Base-by-base conservation (phyloP, 1,140 invertebrate species). In the Procambarus virginalis region DNA sequence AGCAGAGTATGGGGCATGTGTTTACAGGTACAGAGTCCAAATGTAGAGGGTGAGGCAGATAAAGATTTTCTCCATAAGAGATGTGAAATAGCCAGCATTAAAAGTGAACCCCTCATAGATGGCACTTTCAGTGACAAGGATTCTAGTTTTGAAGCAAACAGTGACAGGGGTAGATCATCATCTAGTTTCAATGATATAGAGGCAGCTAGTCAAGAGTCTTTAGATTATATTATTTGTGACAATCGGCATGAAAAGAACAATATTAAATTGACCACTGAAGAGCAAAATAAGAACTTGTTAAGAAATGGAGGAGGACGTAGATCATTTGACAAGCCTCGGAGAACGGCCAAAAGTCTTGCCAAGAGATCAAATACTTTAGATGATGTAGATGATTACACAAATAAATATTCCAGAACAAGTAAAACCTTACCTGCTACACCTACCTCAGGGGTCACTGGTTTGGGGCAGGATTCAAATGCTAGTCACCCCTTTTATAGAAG, bases 1-100 rank as follows among this genome's bases (percentile, higher is more conserved):
- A 89, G 75, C 34, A 70, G 88, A 60, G 75, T 89, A 73, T 89
- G 88, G 88, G 88, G 81, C 12, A 89, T 89, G 88, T 89, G 88
- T 78, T 49, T 89, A 22, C 88, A 89, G 60, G 75, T 84, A 8
- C 88, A 89, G 76, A 89, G 88, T 68, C 88, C 88, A 46, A 89
- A 51, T 60, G 76, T 49, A 17, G 87, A 89, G 46, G 87, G 84
- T 22, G 88, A 89, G 5, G 55, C 84, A 17, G 34, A 77, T 22
- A 55, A 22, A 22, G 78, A 80, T 4, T 55, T 12, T 80, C 48
- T 64, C n/a, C 49, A 79, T 20, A 78, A 78, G 55, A 60, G 77
- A 14, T 34, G 45, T 68, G 84, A 86, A n/a, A 64, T 10, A 45
- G 76, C 76, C 60, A 86, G 81, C 17, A 78, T 89, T 20, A 89